Evolutionary conservation across 2,888 invertebrate species (phyloP), one percentile per base, ranked within the genome.

Genomic region (Phlogophora meticulosa): DNA sequence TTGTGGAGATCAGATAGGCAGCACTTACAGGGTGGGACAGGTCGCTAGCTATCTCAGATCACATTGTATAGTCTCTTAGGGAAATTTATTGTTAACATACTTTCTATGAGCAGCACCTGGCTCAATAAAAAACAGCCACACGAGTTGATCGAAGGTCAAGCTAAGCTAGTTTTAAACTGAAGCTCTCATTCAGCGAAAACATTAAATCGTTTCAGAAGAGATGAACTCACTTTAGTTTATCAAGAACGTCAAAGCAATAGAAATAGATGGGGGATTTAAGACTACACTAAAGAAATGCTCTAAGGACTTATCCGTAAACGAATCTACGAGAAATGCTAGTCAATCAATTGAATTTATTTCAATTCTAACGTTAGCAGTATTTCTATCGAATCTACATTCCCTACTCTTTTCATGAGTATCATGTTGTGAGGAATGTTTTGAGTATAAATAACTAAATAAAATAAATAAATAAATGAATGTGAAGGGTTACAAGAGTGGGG

Each of bases 301-400:
- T 15, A 46, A 52, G 40, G 32, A 28, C 15, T 28, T 48, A 69
- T 42, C 42, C 28, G 13, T 28, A 42, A 22, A 36, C 20, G 51
- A 52, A 57, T 17, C 20, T 28, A 11, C 4, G 52, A 9, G 36
- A 10, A 11, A 24, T 4, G 13, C 11, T 28, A 45, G 38, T 46
- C 40, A 46, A 75, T 68, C 42, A 55, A 72, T 59, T 55, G 43
- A 51, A 75, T 51, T 49, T 75, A 51, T 55, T 67, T 34, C 22
- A 55, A 76, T 59, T 28, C 11, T 17, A 28, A 59, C 53, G 49
- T 55, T 49, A 51, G 40, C 24, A 28, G 59, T 34, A 10, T 49
- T 49, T 68, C 24, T 10, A 53, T 13, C 5, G 10, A 13, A 36
- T 51, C 4, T 22, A 42, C 1, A 46, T 46, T 49, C n/a, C n/a